A percentile compares a stretch with the other conserved stretches of the same genome.
These are phyloP conservation scores for Oeneis ivallda DNA, from an alignment of 2,888 invertebrate species.

Conservation along the genomic window DNA sequence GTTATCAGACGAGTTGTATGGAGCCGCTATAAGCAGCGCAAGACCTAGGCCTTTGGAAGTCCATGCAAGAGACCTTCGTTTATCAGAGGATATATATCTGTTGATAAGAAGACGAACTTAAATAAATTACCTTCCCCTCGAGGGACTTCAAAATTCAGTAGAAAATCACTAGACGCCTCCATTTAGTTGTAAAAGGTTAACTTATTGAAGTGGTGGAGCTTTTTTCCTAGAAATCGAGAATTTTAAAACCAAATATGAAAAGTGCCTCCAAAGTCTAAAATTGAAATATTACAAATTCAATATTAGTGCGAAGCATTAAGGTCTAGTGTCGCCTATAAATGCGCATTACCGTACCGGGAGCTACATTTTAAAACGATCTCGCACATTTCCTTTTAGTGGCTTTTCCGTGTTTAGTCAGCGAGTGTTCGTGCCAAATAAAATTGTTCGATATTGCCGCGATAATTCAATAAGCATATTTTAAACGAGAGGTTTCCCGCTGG, in stretches of 20 bases:
- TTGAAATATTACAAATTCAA: slow-evolving; percentile 2
- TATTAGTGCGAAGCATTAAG: background rate
- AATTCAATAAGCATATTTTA: background rate
- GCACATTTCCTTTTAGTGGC: slow-evolving; percentile 18
- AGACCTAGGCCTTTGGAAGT: too few relatives aligned
- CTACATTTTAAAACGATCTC: slow-evolving; percentile 2
- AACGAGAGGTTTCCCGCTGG: background rate
- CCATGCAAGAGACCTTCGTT: too few relatives aligned
- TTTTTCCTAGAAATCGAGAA: background rate
- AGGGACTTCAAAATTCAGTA: too few relatives aligned
- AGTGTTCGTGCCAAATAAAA: slow-evolving; percentile 9
- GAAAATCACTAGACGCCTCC: too few relatives aligned
- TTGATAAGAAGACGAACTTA: too few relatives aligned
- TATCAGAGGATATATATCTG: too few relatives aligned
- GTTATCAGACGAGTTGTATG: too few relatives aligned
- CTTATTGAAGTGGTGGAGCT: background rate
- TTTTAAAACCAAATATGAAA: background rate
- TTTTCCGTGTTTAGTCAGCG: slow-evolving; percentile 18
- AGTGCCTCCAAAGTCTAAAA: background rate
- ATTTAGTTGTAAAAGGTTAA: too few relatives aligned
- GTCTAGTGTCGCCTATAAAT: slow-evolving; percentile 3
- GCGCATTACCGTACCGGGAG: background rate
- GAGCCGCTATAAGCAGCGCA: too few relatives aligned
- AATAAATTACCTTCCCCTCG: too few relatives aligned
- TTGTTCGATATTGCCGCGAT: slow-evolving; percentile 14